Conservation (phyloP, 1,140 invertebrate genomes). For the Macrobrachium rosenbergii region DNA sequence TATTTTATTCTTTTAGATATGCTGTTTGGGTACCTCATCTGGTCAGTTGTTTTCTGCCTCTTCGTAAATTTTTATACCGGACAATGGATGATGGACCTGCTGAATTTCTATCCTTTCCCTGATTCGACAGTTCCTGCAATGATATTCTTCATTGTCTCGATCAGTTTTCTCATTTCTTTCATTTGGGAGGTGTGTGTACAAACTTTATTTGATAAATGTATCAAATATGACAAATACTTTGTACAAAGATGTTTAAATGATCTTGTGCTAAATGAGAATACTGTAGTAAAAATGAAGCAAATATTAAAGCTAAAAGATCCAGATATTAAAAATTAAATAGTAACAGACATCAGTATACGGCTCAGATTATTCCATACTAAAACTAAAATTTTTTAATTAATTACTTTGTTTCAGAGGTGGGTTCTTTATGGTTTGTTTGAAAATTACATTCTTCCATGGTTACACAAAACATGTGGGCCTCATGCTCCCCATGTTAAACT, state of each 20-base stretch:
- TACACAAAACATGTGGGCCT: not conserved
- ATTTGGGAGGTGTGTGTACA: constrained; percentile 65
- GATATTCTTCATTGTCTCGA: constrained; percentile 40
- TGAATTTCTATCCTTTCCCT: constrained; percentile 60
- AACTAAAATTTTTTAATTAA: too few relatives aligned
- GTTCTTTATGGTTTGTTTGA: not conserved
- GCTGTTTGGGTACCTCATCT: constrained; percentile 22
- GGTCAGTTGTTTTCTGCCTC: constrained; percentile 13
- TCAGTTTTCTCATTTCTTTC: constrained; percentile 53
- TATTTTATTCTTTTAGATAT: constrained; percentile 20
- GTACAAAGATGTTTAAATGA: not conserved
- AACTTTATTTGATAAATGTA: not conserved
- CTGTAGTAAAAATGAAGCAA: not conserved
- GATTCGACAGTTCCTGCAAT: constrained; percentile 33
- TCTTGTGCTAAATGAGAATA: not conserved
- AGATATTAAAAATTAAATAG: too few relatives aligned
- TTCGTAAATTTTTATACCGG: constrained; percentile 55
- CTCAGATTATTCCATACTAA: too few relatives aligned
- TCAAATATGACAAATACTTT: too few relatives aligned
- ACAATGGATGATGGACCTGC: constrained; percentile 37
- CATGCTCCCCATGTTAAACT: not conserved
- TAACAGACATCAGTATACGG: too few relatives aligned
- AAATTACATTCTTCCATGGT: not conserved
- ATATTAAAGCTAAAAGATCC: not conserved
- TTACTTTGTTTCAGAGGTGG: not conserved